Conservation (phyloP, 2,888 invertebrate species). For the Pammene fasciana region DNA sequence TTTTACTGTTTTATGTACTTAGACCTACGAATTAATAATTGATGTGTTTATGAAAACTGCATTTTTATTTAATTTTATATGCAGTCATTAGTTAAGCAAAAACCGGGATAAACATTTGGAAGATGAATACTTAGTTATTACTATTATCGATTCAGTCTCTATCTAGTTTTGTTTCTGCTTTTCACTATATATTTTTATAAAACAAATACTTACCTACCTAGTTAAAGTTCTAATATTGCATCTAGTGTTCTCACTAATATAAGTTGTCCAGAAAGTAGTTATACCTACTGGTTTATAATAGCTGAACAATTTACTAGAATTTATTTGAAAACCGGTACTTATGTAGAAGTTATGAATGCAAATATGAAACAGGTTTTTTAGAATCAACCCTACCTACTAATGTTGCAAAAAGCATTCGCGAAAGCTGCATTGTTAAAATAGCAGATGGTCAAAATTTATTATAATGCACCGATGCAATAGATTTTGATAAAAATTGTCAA, state of each 20-base stretch:
- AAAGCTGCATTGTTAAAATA: slow-evolving; percentile 67
- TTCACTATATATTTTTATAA: too few relatives aligned
- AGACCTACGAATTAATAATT: not conserved
- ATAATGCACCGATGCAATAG: slow-evolving; percentile 51
- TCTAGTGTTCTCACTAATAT: too few relatives aligned
- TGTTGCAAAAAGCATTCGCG: slow-evolving; percentile 65
- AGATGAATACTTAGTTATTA: too few relatives aligned
- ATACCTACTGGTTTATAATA: not conserved
- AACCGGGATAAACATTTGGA: too few relatives aligned
- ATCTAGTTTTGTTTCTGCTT: too few relatives aligned
- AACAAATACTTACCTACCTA: too few relatives aligned
- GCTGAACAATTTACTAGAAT: not conserved
- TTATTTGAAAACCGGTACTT: slow-evolving; percentile 21
- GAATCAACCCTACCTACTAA: slow-evolving; percentile 59
- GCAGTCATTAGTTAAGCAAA: not conserved
- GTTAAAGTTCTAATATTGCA: too few relatives aligned
- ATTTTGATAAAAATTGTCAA: slow-evolving; percentile 22
- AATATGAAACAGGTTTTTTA: slow-evolving; percentile 66
- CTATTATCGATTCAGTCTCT: too few relatives aligned
- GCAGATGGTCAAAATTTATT: slow-evolving; percentile 66
- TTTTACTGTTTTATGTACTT: not conserved
- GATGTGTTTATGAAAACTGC: not conserved
- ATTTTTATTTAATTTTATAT: too few relatives aligned
- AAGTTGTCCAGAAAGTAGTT: not conserved
- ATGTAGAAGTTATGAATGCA: slow-evolving; percentile 58